Base-by-base conservation (phyloP, 2,797 vertebrate genomes). In the Oreochromis grahami region DNA sequence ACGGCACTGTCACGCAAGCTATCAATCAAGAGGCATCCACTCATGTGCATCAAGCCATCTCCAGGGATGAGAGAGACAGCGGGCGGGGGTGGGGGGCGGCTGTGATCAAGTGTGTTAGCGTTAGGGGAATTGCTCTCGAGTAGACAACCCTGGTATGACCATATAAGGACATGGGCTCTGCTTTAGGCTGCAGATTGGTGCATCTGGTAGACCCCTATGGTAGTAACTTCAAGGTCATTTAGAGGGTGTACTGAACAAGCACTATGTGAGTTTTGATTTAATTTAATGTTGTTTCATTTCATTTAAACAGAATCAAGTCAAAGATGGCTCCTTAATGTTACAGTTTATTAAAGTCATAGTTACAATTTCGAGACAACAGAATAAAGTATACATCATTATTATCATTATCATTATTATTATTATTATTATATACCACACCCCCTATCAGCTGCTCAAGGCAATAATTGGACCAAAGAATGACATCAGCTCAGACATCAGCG, bases 1-100 rank as follows among this genome's bases (percentile, higher is more conserved):
- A 87, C 83, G 58, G 83, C 87, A 32, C 85, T 90, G 94, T 94
- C 94, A 93, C 88, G 78, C 89, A 76, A 93, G 89, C 94, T 91
- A 93, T 94, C 94, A 94, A 93, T 95, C 95, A 95, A 87, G 85
- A 84, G 32, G 80, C 87, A 86, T 86, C 93, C 93, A 93, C 90
- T 93, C 91, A 92, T 90, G 93, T 89, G 92, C 78, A 56, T 90
- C 92, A 93, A 91, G 90, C 87, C 86, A 90, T 93, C 92, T 94
- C 92, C 32, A 24, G 89, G 86, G 93, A 89, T 77, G 85, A 51
- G 77, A 78, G 83, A 60, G 74, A 77, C 84, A 34, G 82, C 13
- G 55, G 84, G 78, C 0, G 29, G 6, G 58, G 81, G 77, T 26
- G 15, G 83, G 55, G n/a, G 32, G 32, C 58, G 19, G 14, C 7